Conservation (phyloP, 2,888 invertebrate genomes). For the Diplolepis rosae region DNA sequence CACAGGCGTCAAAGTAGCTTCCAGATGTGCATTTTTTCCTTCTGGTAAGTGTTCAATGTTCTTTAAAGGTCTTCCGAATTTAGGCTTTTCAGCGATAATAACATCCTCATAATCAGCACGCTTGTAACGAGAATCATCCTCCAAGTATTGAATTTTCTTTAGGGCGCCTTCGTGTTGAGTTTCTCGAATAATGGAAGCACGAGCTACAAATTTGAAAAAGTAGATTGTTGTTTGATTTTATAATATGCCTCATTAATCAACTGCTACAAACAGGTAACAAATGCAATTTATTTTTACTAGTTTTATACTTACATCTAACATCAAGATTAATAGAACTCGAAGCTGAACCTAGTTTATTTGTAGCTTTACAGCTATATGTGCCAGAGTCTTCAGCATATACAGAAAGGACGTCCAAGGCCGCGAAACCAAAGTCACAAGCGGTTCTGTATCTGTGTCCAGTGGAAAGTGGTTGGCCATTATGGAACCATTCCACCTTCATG, state of each 20-base stretch:
- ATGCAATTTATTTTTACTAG: neutral
- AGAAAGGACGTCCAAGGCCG: constrained; percentile 94
- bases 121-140: constrained; percentile 87
- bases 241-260: neutral
- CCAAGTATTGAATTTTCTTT: constrained; percentile 93
- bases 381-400: constrained; percentile 96
- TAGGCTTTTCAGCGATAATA: constrained; percentile 87
- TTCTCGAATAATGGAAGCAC: constrained; percentile 89
- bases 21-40: constrained; percentile 91
- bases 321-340: constrained; percentile 86
- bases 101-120: constrained; percentile 84
- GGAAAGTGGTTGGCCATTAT: constrained; percentile 91
- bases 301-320: constrained; percentile 82
- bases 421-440: constrained; percentile 97
- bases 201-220: constrained; percentile 76
- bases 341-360: constrained; percentile 89
- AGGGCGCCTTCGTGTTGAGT: constrained; percentile 95
- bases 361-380: constrained; percentile 91
- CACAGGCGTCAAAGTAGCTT: constrained; percentile 95
- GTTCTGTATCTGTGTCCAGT: constrained; percentile 94
- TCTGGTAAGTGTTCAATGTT: constrained; percentile 89
- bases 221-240: neutral
- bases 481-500: constrained; percentile 94
- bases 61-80: constrained; percentile 91
- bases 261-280: neutral